Evolutionary conservation across 2,888 invertebrate species (phyloP).

Genomic region (Callinectes sapidus): DNA sequence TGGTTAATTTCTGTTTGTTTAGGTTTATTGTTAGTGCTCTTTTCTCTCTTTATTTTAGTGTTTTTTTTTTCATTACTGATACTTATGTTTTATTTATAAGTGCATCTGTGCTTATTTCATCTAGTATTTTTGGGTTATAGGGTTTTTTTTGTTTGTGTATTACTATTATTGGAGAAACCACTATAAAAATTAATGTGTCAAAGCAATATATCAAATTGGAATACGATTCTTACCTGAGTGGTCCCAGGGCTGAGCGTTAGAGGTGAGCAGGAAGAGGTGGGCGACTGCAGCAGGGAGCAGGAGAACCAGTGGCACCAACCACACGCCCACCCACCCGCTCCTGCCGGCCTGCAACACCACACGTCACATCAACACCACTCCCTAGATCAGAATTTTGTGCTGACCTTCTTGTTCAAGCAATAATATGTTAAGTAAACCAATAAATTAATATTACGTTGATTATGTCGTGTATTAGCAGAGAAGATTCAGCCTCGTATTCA

Average conservation of each 20-base stretch:
- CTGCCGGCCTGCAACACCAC: conserved; percentile 31
- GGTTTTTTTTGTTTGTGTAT: neutral
- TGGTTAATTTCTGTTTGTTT: neutral
- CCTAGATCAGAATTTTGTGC: neutral
- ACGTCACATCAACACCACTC: neutral
- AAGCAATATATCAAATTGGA: neutral
- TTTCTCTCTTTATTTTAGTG: too few relatives aligned
- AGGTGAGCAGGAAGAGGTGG: conserved; percentile 49
- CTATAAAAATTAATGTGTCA: neutral
- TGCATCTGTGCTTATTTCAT: too few relatives aligned
- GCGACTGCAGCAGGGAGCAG: conserved; percentile 31
- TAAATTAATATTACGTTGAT: neutral
- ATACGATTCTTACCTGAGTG: conserved; percentile 2
- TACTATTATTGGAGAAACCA: neutral
- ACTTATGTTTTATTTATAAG: too few relatives aligned
- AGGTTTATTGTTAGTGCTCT: too few relatives aligned
- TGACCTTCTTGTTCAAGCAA: too few relatives aligned
- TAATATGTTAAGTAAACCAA: neutral
- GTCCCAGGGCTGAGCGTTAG: conserved; percentile 54
- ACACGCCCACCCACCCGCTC: conserved; percentile 48
- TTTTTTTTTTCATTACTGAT: too few relatives aligned
- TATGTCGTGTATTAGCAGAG: too few relatives aligned
- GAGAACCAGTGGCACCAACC: conserved; percentile 41
- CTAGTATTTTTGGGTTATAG: too few relatives aligned
- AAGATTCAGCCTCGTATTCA: too few relatives aligned